phyloP scores from a whole-genome alignment of 1,140 invertebrate genomes.

The Bombus breviceps region DNA sequence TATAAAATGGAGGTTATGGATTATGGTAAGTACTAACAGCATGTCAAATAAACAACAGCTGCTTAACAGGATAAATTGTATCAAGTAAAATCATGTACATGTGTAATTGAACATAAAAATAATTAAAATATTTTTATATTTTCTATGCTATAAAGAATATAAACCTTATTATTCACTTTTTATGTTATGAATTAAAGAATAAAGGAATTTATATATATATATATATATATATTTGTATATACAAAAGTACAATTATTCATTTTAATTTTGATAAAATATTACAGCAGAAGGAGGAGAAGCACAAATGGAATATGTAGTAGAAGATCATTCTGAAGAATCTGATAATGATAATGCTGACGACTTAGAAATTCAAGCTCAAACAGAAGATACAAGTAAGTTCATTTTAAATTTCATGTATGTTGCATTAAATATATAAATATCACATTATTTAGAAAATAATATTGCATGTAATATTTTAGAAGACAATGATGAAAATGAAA shows the following conservation, averaged over 20 bases:
- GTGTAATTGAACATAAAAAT: background rate
- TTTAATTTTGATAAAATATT: conserved; percentile 6
- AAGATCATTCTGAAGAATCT: conserved; percentile 18
- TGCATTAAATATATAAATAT: background rate
- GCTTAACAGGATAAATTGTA: background rate
- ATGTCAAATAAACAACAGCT: background rate
- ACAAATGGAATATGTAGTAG: conserved; percentile 14
- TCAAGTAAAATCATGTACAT: background rate
- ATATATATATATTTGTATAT: background rate
- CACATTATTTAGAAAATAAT: background rate
- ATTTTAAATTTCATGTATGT: background rate
- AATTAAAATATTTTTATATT: background rate
- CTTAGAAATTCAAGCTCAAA: background rate
- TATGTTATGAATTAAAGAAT: background rate
- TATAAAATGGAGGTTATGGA: conserved; percentile 44
- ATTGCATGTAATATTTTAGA: conserved; percentile 12
- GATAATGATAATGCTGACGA: conserved; percentile 32
- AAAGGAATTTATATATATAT: background rate
- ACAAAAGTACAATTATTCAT: background rate
- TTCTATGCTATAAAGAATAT: background rate
- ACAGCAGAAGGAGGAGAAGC: background rate
- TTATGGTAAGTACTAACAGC: conserved; percentile 25
- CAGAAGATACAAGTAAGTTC: conserved; percentile 21
- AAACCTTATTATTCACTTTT: background rate
- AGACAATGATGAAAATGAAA: conserved; percentile 12